A percentile compares a stretch with the other conserved stretches of the same genome.
Conservation (phyloP, 1,140 invertebrate species). For the Spodoptera litura region DNA sequence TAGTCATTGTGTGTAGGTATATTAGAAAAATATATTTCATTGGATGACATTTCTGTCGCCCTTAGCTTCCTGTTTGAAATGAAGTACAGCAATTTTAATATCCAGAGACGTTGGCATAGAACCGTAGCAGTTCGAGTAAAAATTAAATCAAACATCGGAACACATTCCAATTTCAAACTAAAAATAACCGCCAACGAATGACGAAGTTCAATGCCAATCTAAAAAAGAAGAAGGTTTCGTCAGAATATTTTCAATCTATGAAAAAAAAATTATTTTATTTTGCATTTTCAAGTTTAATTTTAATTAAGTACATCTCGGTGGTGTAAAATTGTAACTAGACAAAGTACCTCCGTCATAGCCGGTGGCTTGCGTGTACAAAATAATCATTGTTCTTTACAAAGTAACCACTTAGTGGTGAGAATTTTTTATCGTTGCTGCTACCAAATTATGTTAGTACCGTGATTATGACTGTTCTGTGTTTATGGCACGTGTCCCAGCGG, state of each 20-base stretch:
- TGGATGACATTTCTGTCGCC: too few relatives aligned
- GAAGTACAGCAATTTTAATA: too few relatives aligned
- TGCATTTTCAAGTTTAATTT: neutral
- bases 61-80: too few relatives aligned
- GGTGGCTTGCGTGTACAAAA: constrained; percentile 26
- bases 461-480: neutral
- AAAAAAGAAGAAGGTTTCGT: neutral
- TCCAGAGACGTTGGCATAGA: too few relatives aligned
- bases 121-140: too few relatives aligned
- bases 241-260: neutral
- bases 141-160: too few relatives aligned
- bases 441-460: constrained; percentile 1
- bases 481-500: neutral
- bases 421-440: constrained; percentile 28
- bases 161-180: too few relatives aligned
- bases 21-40: too few relatives aligned
- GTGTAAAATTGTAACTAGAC: constrained; percentile 7
- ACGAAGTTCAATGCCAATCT: too few relatives aligned
- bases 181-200: too few relatives aligned
- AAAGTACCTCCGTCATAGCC: neutral
- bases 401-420: constrained; percentile 26
- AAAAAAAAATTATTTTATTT: neutral
- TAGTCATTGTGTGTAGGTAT: too few relatives aligned
- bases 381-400: constrained; percentile 23
- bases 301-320: neutral